Conservation (phyloP, 2,113 vertebrate species). For the Pelodiscus sinensis region DNA sequence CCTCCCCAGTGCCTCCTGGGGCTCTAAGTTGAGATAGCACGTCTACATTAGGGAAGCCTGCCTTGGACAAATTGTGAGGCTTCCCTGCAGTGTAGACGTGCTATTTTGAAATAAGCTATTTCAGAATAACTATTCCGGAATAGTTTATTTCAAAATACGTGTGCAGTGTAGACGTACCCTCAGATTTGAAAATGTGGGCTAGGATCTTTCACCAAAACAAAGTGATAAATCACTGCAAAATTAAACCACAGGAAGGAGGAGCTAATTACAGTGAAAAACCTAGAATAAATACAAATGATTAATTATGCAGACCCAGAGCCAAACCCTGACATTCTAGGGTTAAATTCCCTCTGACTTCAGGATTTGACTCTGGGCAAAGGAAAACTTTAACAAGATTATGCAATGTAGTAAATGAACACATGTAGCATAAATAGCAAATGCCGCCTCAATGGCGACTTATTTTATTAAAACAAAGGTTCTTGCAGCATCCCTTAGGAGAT, state of each 20-base stretch:
- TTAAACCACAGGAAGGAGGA: neutral
- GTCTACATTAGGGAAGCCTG: no score
- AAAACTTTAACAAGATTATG: neutral
- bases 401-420: neutral
- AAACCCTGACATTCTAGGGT: neutral
- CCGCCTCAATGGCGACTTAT: neutral
- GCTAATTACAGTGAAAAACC: neutral
- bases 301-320: neutral
- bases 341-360: neutral
- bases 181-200: neutral
- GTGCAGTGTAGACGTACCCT: no score
- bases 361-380: neutral
- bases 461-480: neutral
- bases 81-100: no score
- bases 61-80: no score
- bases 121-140: no score
- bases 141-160: no score
- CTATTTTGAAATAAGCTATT: no score
- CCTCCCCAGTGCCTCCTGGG: no score
- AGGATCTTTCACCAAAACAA: neutral
- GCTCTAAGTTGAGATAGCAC: no score
- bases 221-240: neutral
- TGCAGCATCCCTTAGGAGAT: neutral
- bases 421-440: neutral
- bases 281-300: neutral